phyloP scores from a whole-genome alignment of 2,113 vertebrate genomes.

The Zosterops borbonicus region DNA sequence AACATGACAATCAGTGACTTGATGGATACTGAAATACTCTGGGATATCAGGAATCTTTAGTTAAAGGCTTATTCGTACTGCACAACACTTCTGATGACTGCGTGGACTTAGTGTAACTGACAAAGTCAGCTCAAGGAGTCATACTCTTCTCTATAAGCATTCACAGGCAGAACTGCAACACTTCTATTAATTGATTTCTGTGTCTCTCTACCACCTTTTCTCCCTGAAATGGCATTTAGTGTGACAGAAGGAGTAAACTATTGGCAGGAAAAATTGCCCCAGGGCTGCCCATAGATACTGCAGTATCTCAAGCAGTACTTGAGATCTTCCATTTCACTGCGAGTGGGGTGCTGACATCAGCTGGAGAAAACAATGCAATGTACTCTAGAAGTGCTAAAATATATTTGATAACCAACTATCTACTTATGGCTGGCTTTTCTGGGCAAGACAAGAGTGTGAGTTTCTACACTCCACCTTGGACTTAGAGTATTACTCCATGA shows the following conservation, averaged over 20 bases:
- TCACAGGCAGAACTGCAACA: neutral
- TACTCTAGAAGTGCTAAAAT: neutral
- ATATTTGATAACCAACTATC: neutral
- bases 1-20: neutral
- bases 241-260: neutral
- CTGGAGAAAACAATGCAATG: neutral
- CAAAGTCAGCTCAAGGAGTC: neutral
- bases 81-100: neutral
- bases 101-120: neutral
- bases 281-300: neutral
- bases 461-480: neutral
- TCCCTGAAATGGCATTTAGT: neutral
- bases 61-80: neutral
- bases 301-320: neutral
- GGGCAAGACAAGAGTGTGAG: neutral
- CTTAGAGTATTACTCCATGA: neutral
- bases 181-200: neutral
- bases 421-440: neutral
- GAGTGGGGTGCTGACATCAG: rapidly evolving
- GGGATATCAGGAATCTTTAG: neutral
- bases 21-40: neutral
- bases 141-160: neutral
- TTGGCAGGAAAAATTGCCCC: neutral
- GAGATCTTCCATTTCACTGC: neutral
- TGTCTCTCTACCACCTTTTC: neutral